Percentiles rank a stretch among this genome's conserved stretches.
phyloP scores from a whole-genome alignment of 2,797 vertebrate species.

The Aselliscus stoliczkanus region DNA sequence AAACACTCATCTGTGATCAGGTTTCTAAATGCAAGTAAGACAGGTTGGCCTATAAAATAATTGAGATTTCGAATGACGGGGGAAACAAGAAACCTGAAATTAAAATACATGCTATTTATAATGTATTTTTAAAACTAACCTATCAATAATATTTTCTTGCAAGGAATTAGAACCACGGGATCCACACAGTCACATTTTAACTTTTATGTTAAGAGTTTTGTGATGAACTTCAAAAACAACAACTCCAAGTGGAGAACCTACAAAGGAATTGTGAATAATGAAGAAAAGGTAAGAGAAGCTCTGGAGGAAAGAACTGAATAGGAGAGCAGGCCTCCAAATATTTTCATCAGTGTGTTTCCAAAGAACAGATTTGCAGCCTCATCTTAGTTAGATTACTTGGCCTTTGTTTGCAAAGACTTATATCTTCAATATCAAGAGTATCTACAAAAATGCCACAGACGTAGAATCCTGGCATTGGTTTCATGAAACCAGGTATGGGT shows the following conservation, averaged over 20 bases:
- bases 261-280: slow-evolving; percentile 81
- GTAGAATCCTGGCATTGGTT: background rate
- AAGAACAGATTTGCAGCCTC: background rate
- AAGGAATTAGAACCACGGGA: slow-evolving; percentile 86
- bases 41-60: background rate
- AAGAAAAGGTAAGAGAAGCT: slow-evolving; percentile 83
- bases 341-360: background rate
- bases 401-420: background rate
- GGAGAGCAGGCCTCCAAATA: background rate
- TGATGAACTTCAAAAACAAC: slow-evolving; percentile 84
- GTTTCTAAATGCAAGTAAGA: background rate
- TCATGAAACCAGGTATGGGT: background rate
- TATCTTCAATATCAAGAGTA: background rate
- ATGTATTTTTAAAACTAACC: background rate
- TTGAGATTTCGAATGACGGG: background rate
- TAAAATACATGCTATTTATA: background rate
- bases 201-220: slow-evolving; percentile 86
- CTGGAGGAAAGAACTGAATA: background rate
- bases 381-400: background rate
- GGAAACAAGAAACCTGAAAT: background rate
- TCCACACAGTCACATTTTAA: slow-evolving; percentile 78
- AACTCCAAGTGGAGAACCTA: slow-evolving; percentile 86
- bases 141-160: slow-evolving; percentile 56
- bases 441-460: background rate
- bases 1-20: background rate